Evolutionary conservation across 2,888 invertebrate species (phyloP).

Genomic region (Ornithoptera alexandrae): DNA sequence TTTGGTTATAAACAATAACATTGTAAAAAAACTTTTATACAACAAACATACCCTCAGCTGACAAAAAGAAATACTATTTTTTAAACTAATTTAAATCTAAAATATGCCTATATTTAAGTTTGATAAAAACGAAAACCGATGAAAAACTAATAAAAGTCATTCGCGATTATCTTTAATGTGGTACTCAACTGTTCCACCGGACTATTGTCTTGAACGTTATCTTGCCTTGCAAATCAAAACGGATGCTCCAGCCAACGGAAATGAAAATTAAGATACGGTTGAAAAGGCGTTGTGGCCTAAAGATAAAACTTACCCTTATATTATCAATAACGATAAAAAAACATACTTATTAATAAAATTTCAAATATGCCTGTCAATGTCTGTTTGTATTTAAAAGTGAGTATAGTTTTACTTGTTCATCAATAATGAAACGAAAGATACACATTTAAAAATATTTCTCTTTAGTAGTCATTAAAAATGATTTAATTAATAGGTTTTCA

Average conservation of each 20-base stretch:
- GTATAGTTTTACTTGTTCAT: too few species aligned
- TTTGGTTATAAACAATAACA: too few species aligned
- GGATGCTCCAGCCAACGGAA: background rate
- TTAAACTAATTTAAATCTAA: background rate
- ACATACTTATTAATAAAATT: too few species aligned
- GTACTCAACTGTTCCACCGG: background rate
- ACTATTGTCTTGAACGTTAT: slow-evolving; percentile 7
- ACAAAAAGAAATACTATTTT: background rate
- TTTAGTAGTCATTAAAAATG: too few species aligned
- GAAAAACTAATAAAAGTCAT: background rate
- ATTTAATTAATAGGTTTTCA: too few species aligned
- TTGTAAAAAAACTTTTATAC: too few species aligned
- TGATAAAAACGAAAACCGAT: background rate
- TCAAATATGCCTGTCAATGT: too few species aligned
- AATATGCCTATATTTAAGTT: background rate
- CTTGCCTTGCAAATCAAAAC: slow-evolving; percentile 7
- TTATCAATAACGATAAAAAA: background rate
- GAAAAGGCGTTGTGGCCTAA: slow-evolving; percentile 4
- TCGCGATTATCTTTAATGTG: background rate
- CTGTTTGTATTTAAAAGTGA: too few species aligned
- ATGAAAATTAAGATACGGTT: slow-evolving; percentile 17
- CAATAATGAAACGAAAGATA: too few species aligned
- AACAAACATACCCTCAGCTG: too few species aligned
- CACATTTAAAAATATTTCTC: too few species aligned
- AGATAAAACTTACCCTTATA: background rate